Base-by-base conservation (phyloP, 1,140 invertebrate species). In the Bursaphelenchus mucronatus region DNA sequence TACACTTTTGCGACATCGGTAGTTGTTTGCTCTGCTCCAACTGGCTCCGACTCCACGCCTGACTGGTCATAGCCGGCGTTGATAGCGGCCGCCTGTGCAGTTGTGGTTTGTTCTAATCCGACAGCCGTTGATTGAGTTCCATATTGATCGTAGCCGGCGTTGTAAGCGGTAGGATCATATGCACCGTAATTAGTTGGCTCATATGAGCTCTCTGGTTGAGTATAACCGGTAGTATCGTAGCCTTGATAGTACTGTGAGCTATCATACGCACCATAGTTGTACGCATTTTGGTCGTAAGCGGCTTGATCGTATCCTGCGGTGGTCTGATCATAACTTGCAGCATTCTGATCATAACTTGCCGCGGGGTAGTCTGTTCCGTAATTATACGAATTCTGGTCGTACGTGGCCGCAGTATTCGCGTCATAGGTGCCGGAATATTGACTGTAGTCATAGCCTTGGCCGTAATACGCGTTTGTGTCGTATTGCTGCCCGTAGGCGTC, bases 381-480 rank as follows among this genome's bases (percentile, higher is more conserved):
- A 44, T 13, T 39, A 17, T 11, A 41, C 30, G 30, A 30, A 5
- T 30, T 30, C 30, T 30, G 30, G 30, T 30, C 30, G 30, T 30
- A 30, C 1, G 30, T 30, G 30, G 30, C 30, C 1, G 30, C 30
- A n/a, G 40, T 54, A 64, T 47, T 41, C 8, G 40, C 41, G 30
- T 51, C 47, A 30, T 30, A 30, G 1, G 30, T 30, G 1, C 30
- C 30, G 30, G 30, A 30, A 30, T 30, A 30, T 30, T 30, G 30
- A 5, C 30, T 30, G 54, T 68, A 71, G 39, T 68, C 66, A 40
- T 68, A 57, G 3, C 56, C 52, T 58, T 68, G 66, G 44, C n/a
- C 66, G 50, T 53, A 59, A 46, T 41, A 40, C 15, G 68, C 21
- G 67, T 67, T 44, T 6, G 19, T 41, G 11, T 40, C 45, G 44